Evolutionary conservation across 2,888 invertebrate species (phyloP).

Genomic region (Caenorhabditis sinica): DNA sequence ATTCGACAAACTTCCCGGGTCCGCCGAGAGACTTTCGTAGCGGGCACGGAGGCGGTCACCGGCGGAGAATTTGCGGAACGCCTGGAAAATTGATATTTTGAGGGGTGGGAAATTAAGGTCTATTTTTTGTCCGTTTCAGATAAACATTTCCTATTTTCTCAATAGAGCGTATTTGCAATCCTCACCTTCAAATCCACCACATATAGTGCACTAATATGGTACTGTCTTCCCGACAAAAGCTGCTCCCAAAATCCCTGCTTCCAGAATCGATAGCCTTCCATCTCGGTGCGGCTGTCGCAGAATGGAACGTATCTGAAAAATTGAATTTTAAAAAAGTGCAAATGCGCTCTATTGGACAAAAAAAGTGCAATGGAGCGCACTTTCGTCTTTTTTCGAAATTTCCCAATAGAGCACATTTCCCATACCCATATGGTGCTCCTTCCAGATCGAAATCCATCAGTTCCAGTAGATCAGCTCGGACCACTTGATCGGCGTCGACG

Average conservation of each 20-base stretch:
- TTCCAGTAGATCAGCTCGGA: conserved; percentile 82
- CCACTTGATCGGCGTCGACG: conserved; percentile 96
- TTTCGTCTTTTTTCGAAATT: background rate
- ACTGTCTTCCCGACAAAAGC: conserved; percentile 94
- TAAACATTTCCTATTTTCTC: no score
- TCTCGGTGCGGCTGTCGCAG: conserved; percentile 96
- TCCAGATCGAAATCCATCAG: conserved; percentile 88
- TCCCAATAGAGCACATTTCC: background rate
- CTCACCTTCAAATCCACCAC: conserved; percentile 90
- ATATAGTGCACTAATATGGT: conserved; percentile 92
- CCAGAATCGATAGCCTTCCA: conserved; percentile 99
- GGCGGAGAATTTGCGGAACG: conserved; percentile 97
- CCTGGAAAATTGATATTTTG: conserved; percentile 87
- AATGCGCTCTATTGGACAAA: background rate
- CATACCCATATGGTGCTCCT: conserved; percentile 81
- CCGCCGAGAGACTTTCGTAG: conserved; percentile 98
- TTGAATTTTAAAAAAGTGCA: background rate
- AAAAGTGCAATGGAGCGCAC: background rate
- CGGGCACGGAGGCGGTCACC: conserved; percentile 98
- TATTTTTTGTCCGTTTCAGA: no score
- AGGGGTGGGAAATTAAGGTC: no score
- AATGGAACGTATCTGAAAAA: conserved; percentile 93
- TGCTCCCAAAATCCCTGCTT: conserved; percentile 98
- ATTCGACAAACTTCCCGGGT: conserved; percentile 98
- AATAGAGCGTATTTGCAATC: background rate